Evolutionary conservation across 2,797 vertebrate species (phyloP).

Genomic region (Lutjanus campechanus): DNA sequence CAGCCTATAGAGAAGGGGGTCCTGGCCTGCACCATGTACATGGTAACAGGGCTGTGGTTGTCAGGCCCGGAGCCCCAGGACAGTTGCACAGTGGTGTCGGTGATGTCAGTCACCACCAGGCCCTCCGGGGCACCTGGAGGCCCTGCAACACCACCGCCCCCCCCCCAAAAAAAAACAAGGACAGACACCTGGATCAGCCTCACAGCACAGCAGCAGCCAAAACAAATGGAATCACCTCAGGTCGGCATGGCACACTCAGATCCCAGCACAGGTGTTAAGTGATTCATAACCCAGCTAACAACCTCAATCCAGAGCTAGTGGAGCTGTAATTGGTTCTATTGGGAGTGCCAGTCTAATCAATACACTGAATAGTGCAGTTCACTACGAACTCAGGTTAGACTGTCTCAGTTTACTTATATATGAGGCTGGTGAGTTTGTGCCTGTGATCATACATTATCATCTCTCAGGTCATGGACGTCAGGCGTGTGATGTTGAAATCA

Average conservation of each 20-base stretch:
- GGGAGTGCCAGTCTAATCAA: constrained; percentile 64
- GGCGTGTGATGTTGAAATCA: background rate
- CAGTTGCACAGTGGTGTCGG: constrained; percentile 88
- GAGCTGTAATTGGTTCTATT: constrained; percentile 50
- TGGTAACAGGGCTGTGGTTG: constrained; percentile 91
- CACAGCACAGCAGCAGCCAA: constrained; percentile 25
- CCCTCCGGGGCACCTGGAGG: constrained; percentile 90
- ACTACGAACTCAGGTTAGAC: background rate
- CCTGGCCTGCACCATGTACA: constrained; percentile 88
- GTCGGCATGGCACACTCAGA: constrained; percentile 42
- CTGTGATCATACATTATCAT: background rate
- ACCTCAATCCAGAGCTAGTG: constrained; percentile 46
- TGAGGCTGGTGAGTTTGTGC: background rate
- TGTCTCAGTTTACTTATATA: background rate
- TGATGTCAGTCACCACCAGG: constrained; percentile 87
- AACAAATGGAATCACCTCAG: constrained; percentile 47
- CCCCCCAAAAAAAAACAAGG: constrained; percentile 54
- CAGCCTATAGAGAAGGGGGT: constrained; percentile 92
- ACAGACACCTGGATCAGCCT: constrained; percentile 48
- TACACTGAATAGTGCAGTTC: constrained; percentile 34
- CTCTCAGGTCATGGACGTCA: background rate
- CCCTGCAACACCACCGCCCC: constrained; percentile 73
- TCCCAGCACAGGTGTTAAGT: constrained; percentile 45
- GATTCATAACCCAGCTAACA: constrained; percentile 55
- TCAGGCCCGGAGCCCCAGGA: constrained; percentile 89